Evolutionary conservation across 2,888 invertebrate genomes (phyloP).

Genomic region (Phortica magna): DNA sequence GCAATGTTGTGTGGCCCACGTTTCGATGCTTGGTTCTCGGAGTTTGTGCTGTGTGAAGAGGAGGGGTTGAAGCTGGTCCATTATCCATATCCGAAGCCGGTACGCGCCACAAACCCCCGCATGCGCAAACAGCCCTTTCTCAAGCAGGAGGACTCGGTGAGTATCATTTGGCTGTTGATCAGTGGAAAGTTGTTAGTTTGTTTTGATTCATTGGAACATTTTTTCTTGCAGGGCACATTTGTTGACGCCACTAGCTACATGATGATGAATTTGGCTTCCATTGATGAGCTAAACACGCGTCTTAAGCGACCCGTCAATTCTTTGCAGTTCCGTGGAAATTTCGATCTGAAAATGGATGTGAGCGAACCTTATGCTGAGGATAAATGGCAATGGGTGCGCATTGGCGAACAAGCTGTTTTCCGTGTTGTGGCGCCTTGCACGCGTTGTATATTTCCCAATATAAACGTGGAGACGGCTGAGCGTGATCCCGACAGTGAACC

Average conservation of each 20-base stretch:
- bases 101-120: constrained; percentile 60
- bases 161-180: constrained; percentile 29
- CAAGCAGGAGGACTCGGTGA: constrained; percentile 64
- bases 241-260: constrained; percentile 85
- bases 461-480: constrained; percentile 83
- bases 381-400: constrained; percentile 84
- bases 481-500: constrained; percentile 82
- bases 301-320: constrained; percentile 79
- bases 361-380: constrained; percentile 83
- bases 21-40: constrained; percentile 86
- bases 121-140: constrained; percentile 65
- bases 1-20: constrained; percentile 87
- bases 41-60: constrained; percentile 76
- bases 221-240: constrained; percentile 79
- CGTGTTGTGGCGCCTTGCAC: constrained; percentile 69
- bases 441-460: constrained; percentile 85
- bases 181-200: too few relatives aligned
- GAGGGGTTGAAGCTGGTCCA: constrained; percentile 81
- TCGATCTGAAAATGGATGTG: constrained; percentile 82
- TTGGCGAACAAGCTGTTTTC: constrained; percentile 73
- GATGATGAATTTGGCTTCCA: constrained; percentile 83
- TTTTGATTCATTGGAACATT: background rate
- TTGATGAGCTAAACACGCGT: constrained; percentile 83
- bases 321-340: constrained; percentile 84
- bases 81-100: constrained; percentile 79